Percentiles rank a stretch among this genome's conserved stretches.
Conservation (phyloP, 2,797 vertebrate genomes). For the Halcyon badia region DNA sequence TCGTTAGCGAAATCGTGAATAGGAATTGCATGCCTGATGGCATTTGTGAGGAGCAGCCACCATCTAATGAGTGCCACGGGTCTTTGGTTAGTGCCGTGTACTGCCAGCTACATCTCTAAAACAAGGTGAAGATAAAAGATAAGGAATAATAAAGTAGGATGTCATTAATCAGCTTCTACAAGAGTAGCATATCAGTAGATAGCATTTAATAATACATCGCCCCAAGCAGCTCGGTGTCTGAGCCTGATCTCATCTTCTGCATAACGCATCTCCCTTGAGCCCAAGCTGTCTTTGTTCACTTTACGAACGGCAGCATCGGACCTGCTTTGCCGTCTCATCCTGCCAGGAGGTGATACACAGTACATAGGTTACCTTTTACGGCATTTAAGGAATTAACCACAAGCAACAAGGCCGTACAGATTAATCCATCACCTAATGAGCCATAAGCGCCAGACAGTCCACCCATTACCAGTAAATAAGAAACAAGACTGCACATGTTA, state of each 20-base stretch:
- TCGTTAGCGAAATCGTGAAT: not conserved
- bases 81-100: not conserved
- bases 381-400: not conserved
- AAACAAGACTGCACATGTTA: not conserved
- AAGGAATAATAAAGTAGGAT: slow-evolving; percentile 48
- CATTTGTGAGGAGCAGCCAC: slow-evolving; percentile 37
- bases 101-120: slow-evolving; percentile 27
- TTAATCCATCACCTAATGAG: not conserved
- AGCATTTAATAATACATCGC: slow-evolving; percentile 53
- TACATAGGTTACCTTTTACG: not conserved
- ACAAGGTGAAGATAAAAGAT: slow-evolving; percentile 58
- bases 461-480: not conserved
- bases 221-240: slow-evolving; percentile 33
- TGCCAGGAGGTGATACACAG: not conserved
- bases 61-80: slow-evolving; percentile 46
- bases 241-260: slow-evolving; percentile 32
- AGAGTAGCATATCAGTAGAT: not conserved
- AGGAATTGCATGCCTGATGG: slow-evolving; percentile 3
- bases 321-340: not conserved
- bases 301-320: not conserved
- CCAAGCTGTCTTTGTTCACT: not conserved
- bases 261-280: slow-evolving; percentile 35
- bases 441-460: not conserved
- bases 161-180: slow-evolving; percentile 51
- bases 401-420: not conserved